phyloP scores from a whole-genome alignment of 2,113 vertebrate genomes.

The Coturnix japonica region DNA sequence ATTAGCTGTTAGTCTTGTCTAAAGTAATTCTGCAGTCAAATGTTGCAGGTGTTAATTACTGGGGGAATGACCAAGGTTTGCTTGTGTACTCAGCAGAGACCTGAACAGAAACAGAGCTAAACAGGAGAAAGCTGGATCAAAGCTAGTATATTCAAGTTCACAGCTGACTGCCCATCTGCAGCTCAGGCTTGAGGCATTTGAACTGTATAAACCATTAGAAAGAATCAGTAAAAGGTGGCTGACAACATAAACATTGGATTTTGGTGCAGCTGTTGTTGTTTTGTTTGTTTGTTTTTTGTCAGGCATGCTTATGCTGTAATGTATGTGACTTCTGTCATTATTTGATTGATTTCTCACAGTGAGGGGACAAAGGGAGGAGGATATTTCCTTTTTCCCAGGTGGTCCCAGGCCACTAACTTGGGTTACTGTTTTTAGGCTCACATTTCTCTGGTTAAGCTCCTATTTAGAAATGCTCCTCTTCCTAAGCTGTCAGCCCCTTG shows the following conservation, averaged over 20 bases:
- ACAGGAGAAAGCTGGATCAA: background rate
- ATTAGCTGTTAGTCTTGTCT: background rate
- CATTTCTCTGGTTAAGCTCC: background rate
- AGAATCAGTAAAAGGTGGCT: background rate
- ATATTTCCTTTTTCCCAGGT: background rate
- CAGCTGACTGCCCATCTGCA: background rate
- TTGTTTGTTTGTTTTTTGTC: background rate
- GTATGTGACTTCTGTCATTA: background rate
- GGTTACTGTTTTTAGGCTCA: background rate
- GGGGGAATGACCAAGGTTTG: background rate
- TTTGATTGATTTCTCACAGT: background rate
- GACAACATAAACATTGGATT: background rate
- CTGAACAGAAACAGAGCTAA: background rate
- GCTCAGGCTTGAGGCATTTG: background rate
- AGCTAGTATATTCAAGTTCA: background rate
- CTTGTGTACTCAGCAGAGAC: background rate
- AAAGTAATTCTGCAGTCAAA: background rate
- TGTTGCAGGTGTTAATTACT: background rate
- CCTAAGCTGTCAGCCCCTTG: background rate
- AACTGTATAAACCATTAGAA: background rate
- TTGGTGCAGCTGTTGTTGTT: background rate
- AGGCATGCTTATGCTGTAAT: fast-evolving
- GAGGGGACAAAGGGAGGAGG: background rate
- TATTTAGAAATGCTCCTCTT: background rate
- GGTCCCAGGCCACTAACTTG: background rate